Base-by-base conservation (phyloP, 2,797 vertebrate genomes). In the Semotilus atromaculatus region DNA sequence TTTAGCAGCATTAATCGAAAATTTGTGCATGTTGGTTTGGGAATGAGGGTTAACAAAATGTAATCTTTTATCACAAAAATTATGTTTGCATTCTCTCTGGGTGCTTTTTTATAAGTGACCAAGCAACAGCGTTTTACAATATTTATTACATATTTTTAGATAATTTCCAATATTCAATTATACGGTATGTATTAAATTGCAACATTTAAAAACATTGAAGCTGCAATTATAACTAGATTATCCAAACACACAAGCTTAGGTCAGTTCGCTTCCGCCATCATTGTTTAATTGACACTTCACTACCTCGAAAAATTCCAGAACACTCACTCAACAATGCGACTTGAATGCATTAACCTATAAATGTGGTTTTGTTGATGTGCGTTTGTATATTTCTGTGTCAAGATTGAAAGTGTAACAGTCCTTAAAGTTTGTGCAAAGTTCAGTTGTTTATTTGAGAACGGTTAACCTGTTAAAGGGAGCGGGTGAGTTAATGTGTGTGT, bases 281-380 rank as follows among this genome's bases (percentile, higher is more conserved):
- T n/a, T 10, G 8, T 36, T 34, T 53, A 53, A 62, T 29, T 16
- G 58, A 29, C 58, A 29, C 5, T 1, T 13, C 11, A 16, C n/a
- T 13, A 62, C 6, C 58, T 29, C 5, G 13, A 62, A 29, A 62
- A 62, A 7, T 75, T 75, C 48, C 48, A 75, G 31, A 75, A 53
- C 45, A 51, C 7, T 9, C 43, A 48, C 29, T 48, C 45, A 48
- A 16, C 45, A 21, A 73, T 73, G 71, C 31, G 14, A 75, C 51
- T 55, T 36, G 31, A 75, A 55, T 2, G 3, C 31, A n/a, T 75
- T 75, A 58, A 48, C 71, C 82, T 83, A 36, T 53, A 58, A 78
- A 66, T 74, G 68, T 84, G 60, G 51, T 78, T 82, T 80, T 60
- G 67, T 68, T 40, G 70, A 60, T 64, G 58, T 36, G 70, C 80